Evolutionary conservation across 1,140 invertebrate species (phyloP), one percentile per base, ranked within the genome.

Genomic region (Drosophila sproati): DNA sequence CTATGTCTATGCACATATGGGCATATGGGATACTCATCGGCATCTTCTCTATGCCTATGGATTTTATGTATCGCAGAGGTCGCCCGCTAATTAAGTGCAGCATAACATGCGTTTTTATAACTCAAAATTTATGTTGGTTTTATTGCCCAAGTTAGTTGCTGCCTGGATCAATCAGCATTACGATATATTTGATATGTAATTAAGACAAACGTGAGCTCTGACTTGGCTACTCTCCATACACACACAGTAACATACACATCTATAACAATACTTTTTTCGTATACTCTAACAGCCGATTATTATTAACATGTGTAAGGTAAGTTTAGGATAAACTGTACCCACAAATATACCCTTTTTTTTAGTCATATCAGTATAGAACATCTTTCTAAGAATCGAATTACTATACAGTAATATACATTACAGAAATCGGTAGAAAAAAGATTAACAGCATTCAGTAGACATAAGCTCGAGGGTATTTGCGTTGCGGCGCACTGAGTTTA

Each of bases 141-240:
- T 89, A 88, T 80, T 80, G 70, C 31, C 57, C 47, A 62, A 63
- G 69, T 78, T 79, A 54, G 61, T 60, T 57, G 61, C 28, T 48
- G 29, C 48, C 12, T 39, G 62, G 77, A 90, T 89, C 85, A 90
- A 85, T 89, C 85, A 80, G 73, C 71, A 37, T 73, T 60, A 59
- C 85, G 73, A 88, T 88, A 88, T 89, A 80, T 89, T 89, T 90
- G 85, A 89, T 89, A 80, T 89, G 77, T 88, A 88, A 89, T 88
- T 88, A 88, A 88, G 85, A 78, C 51, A 63, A 88, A 83, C 85
- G 77, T 88, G 74, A 67, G 60, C 68, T 64, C 31, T 28, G 55
- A 43, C 35, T 45, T 35, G 2, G 39, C 32, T 35, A 3, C 63
- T 54, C 55, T 10, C 4, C 47, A 59, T 43, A 48, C 12, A 48